phyloP scores from a whole-genome alignment of 2,888 invertebrate genomes.

The Papilio protenor region DNA sequence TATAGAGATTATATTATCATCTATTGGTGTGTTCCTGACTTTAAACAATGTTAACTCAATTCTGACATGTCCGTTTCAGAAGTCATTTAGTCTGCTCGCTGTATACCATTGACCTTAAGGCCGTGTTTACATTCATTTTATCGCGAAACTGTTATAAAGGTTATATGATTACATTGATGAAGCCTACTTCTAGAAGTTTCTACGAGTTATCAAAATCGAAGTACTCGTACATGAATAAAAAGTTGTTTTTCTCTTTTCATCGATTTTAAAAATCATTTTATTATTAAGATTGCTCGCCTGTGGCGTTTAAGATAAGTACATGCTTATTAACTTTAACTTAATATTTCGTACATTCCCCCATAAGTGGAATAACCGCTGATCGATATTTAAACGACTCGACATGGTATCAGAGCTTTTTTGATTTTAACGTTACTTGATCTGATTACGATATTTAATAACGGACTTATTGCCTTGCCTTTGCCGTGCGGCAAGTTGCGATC shows the following conservation, averaged over 20 bases:
- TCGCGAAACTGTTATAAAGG: conserved; percentile 19
- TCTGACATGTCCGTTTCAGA: conserved; percentile 1
- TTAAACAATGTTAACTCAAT: conserved; percentile 34
- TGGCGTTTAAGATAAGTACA: neutral
- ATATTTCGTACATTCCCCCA: neutral
- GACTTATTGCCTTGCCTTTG: conserved; percentile 27
- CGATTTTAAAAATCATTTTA: neutral
- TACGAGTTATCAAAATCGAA: neutral
- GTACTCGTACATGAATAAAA: neutral
- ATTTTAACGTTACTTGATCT: conserved; percentile 32
- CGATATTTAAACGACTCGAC: conserved; percentile 31
- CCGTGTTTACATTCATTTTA: conserved; percentile 47
- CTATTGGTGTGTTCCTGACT: conserved; percentile 25
- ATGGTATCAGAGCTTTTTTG: conserved; percentile 10
- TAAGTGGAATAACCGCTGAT: conserved; percentile 22
- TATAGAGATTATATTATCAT: neutral
- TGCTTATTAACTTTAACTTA: conserved; percentile 3
- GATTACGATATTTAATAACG: conserved; percentile 37
- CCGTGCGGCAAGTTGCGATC: conserved; percentile 27
- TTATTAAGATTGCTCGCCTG: neutral
- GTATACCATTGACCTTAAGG: conserved; percentile 60
- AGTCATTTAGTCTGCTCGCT: conserved; percentile 38
- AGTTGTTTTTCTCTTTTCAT: neutral
- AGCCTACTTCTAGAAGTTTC: neutral
- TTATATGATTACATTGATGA: neutral